Evolutionary conservation across 2,888 invertebrate genomes (phyloP).

Genomic region (Chouioia cunea): DNA sequence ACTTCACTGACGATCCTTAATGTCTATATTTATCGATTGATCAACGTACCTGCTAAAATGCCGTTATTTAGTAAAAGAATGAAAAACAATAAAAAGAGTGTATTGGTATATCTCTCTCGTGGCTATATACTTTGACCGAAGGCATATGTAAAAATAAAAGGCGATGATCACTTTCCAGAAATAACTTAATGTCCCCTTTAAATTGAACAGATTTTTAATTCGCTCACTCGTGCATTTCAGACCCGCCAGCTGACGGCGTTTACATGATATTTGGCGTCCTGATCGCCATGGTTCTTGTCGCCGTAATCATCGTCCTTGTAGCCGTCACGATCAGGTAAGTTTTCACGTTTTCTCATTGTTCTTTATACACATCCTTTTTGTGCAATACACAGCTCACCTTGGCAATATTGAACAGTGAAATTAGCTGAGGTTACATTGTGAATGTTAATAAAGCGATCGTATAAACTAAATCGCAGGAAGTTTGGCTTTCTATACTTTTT

Average conservation of each 20-base stretch:
- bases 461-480: too few species aligned
- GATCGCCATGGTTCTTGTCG: conserved; percentile 86
- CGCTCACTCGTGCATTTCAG: conserved; percentile 73
- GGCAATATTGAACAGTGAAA: background rate
- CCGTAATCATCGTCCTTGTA: conserved; percentile 82
- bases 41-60: too few species aligned
- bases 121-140: too few species aligned
- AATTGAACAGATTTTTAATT: background rate
- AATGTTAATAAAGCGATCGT: too few species aligned
- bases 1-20: too few species aligned
- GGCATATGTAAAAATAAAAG: conserved; percentile 1
- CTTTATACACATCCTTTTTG: background rate
- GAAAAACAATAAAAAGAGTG: conserved; percentile 3
- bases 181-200: background rate
- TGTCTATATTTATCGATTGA: too few species aligned
- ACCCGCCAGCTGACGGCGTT: conserved; percentile 85
- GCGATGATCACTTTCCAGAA: conserved; percentile 30
- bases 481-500: too few species aligned
- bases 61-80: background rate
- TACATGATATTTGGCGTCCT: conserved; percentile 88
- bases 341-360: conserved; percentile 19
- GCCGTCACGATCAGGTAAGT: conserved; percentile 85
- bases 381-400: conserved; percentile 6
- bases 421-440: too few species aligned
- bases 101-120: too few species aligned